A percentile compares a stretch with the other conserved stretches of the same genome.
These are phyloP conservation scores for Babylonia areolata DNA, from an alignment of 1,140 invertebrate genomes.

Conservation along the genomic window DNA sequence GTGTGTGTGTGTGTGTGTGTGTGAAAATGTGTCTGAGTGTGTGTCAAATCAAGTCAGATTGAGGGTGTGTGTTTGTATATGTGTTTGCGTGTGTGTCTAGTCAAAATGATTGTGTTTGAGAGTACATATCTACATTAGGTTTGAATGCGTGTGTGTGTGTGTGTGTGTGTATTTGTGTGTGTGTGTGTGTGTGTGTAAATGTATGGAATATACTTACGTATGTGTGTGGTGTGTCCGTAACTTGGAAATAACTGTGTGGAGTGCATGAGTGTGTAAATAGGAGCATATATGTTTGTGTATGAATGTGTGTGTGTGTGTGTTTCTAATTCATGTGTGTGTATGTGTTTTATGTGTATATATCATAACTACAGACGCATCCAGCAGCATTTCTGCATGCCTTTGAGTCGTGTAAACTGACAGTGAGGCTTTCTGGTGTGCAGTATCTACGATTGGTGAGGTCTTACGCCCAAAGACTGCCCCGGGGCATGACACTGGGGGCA, in stretches of 20 bases:
- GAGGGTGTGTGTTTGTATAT: background rate
- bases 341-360: background rate
- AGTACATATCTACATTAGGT: too few species aligned
- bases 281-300: too few species aligned
- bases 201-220: too few species aligned
- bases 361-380: background rate
- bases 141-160: background rate
- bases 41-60: background rate
- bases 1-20: background rate
- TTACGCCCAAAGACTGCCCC: constrained; percentile 67
- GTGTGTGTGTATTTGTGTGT: background rate
- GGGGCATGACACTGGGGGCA: constrained; percentile 59
- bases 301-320: too few species aligned
- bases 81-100: background rate
- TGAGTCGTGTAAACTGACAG: background rate
- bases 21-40: background rate
- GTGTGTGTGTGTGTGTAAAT: too few species aligned
- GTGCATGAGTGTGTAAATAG: too few species aligned
- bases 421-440: background rate
- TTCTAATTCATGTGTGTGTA: too few species aligned
- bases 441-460: constrained; percentile 53
- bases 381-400: background rate
- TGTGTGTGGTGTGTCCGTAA: too few species aligned
- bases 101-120: too few species aligned
- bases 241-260: too few species aligned